phyloP scores from a whole-genome alignment of 2,888 invertebrate genomes.

The Scotopteryx bipunctaria region DNA sequence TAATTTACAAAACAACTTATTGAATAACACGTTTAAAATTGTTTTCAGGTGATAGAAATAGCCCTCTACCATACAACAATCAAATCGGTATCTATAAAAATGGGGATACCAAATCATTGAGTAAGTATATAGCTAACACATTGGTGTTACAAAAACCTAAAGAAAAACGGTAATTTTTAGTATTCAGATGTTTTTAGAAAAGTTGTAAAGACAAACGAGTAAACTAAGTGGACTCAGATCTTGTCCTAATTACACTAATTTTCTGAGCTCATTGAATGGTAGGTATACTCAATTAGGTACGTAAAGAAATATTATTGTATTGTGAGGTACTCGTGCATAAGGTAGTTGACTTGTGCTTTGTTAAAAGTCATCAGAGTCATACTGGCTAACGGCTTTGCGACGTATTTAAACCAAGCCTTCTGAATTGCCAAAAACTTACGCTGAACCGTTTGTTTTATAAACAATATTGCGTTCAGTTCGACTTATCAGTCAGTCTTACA shows the following conservation, averaged over 20 bases:
- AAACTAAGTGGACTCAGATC: background rate
- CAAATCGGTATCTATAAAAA: constrained; percentile 58
- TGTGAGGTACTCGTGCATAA: background rate
- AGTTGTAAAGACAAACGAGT: background rate
- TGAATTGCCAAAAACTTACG: constrained; percentile 19
- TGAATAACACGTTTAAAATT: background rate
- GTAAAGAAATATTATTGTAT: background rate
- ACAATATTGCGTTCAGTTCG: constrained; percentile 26
- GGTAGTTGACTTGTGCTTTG: constrained; percentile 18
- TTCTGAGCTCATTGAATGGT: constrained; percentile 14
- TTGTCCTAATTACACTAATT: constrained; percentile 20
- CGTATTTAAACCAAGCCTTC: constrained; percentile 18
- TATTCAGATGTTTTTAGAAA: background rate
- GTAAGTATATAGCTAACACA: constrained; percentile 41
- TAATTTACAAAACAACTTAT: background rate
- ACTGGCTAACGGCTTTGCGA: constrained; percentile 20
- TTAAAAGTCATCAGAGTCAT: constrained; percentile 18
- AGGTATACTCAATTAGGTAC: constrained; percentile 2
- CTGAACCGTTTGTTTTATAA: constrained; percentile 14
- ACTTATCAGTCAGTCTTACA: constrained; percentile 14
- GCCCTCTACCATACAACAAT: constrained; percentile 52
- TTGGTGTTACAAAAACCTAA: no score
- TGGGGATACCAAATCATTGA: constrained; percentile 70
- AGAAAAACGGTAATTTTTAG: background rate
- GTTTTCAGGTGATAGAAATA: constrained; percentile 56